Conservation (phyloP, 2,797 vertebrate species). For the Pyrocephalus nanus region DNA sequence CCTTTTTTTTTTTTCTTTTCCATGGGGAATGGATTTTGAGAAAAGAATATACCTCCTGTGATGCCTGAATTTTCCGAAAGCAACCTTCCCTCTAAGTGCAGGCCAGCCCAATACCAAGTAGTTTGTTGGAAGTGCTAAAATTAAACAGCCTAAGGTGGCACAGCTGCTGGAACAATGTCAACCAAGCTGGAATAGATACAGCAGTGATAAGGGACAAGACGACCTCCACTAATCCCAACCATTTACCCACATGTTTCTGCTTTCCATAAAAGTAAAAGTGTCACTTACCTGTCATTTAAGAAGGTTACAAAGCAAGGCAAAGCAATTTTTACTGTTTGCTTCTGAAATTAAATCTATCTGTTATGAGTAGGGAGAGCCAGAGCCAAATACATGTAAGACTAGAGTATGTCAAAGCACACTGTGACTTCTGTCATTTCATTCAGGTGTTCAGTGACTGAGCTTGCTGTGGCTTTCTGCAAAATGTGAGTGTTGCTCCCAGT, state of each 20-base stretch:
- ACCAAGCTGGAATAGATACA: background rate
- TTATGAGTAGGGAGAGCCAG: background rate
- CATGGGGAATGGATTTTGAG: background rate
- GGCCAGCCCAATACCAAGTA: background rate
- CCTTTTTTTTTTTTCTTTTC: background rate
- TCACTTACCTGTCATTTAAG: slow-evolving; percentile 16
- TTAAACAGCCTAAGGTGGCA: slow-evolving; percentile 27
- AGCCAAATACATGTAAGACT: background rate
- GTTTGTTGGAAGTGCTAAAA: slow-evolving; percentile 12
- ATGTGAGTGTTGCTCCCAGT: background rate
- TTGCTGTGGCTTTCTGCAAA: slow-evolving; percentile 19
- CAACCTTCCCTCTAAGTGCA: background rate
- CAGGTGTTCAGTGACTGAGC: background rate
- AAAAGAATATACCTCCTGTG: background rate
- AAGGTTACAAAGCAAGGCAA: slow-evolving; percentile 19
- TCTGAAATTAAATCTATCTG: slow-evolving; percentile 17
- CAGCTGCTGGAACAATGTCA: slow-evolving; percentile 2
- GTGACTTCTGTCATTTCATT: background rate
- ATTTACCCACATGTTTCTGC: background rate
- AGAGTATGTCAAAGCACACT: background rate
- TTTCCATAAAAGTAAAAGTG: slow-evolving; percentile 12
- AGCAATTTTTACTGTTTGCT: slow-evolving; percentile 19
- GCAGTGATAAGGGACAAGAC: background rate
- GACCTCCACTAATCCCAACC: slow-evolving; percentile 1
- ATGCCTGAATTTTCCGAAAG: background rate